Base-by-base conservation (phyloP, 2,797 vertebrate species). In the Melanotaenia nigrans region DNA sequence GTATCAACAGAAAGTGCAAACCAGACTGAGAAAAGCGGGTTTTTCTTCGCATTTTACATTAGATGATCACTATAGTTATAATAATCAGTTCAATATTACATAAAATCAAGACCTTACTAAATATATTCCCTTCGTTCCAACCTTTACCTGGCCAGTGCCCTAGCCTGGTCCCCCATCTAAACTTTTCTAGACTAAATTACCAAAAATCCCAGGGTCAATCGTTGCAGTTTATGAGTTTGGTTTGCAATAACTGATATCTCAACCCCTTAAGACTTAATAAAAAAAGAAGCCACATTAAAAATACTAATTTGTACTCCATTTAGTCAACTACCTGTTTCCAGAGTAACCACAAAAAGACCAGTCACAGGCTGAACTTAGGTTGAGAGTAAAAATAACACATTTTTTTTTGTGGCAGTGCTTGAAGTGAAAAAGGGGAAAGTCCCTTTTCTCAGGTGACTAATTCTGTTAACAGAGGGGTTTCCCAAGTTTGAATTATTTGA, bases 371-470 rank as follows among this genome's bases (percentile, higher is more conserved):
- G 45, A 71, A 64, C 79, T 68, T 74, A 8, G 65, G 62, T 78
- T 55, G 14, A 54, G 53, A 73, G 62, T 57, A 59, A 83, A 70
- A 83, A 32, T 54, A 79, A 67, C 38, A 0, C 64, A 53, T 30
- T 30, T 30, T 30, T 30, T 6, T 68, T 71, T 30, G 33, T 20
- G 5, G 11, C 35, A 66, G 28, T 38, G 57, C 65, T 45, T 79
- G 24, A 73, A 82, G 42, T 20, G 13, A 9, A 73, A 71, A 53
- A 20, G 68, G 89, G 83, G 88, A 64, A 85, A 89, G 85, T 82
- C 83, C 89, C 83, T 68, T 1, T 42, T 72, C 59, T 60, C 8
- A 9, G 61, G 59, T 68, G 80, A 71, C 81, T 80, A 75, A 73
- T 74, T 80, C 58, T 74, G 62, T 61, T 47, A 72, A 28, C 47